Base-by-base conservation (phyloP, 2,888 invertebrate genomes). In the Apodemia duryi region DNA sequence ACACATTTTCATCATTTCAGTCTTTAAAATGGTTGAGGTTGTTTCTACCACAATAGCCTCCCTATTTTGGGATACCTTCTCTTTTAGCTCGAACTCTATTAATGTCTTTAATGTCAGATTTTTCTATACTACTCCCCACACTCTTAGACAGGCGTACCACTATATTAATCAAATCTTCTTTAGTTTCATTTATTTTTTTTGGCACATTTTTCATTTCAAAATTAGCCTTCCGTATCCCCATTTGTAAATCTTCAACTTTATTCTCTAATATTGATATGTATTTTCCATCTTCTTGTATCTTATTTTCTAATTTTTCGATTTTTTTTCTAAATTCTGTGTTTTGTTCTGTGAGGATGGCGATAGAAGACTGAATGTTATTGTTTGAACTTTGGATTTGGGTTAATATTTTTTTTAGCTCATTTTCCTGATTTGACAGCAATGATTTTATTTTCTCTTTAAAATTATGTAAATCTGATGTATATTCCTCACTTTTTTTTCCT, bases 161-260 rank as follows among this genome's bases (percentile, higher is more conserved):
- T 67, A 60, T 11, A 29, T 65, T 54, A 2, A 68, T 41, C 4
- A 69, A 41, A 21, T 68, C 64, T 29, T 63, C 68, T 52, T 67
- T 69, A 3, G 43, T 61, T 62, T 68, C 68, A 10, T 63, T 52
- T 10, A 2, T 6, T 21, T 41, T 57, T 60, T 60, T 68, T 3
- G 68, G 68, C 13, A 67, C 66, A 52, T 70, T 70, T 65, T 69
- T 70, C 1, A 67, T 64, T 43, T 68, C 70, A 62, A 62, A 43
- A 43, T 62, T 62, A 62, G 21, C 29, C 29, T 62, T 62, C 6
- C 49, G 49, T n/a, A 49, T 49, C 10, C 49, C 49, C 49, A 49
- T n/a, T 49, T 49, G 49, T 49, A 49, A 49, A 49, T 49, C 49
- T 49, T 49, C 49, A 11, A 49, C n/a, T 49, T 6, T 49, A 6